Evolutionary conservation across 2,113 vertebrate genomes (phyloP), one percentile per base, ranked within the genome.

Genomic region (Ardeotis arabs): DNA sequence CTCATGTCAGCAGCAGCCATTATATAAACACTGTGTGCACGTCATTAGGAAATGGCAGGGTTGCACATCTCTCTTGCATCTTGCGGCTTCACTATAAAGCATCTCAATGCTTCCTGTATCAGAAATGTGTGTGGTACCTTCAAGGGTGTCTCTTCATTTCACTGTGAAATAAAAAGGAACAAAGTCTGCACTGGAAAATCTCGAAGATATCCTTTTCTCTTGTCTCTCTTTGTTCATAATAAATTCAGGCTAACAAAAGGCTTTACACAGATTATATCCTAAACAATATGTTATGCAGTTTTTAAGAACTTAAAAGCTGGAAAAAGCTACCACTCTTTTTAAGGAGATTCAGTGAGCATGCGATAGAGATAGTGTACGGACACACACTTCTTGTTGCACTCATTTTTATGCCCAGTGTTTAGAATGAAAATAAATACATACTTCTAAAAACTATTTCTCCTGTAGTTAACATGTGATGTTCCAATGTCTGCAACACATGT

Each of bases 161-260:
- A 1, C 29, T 9, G 13, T 58, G 44, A 44, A 84, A 81, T 75
- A 79, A 59, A 90, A 91, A 81, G 25, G 52, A 52, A 75, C 7
- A 2, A 92, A 89, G 52, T 39, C 74, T 79, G 21, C 41, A 25
- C 52, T 68, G 27, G 52, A 75, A 91, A 94, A 85, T 89, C 77
- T 82, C 58, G 60, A 75, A 14, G 66, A 78, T 45, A 67, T 75
- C 27, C 11, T 87, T 75, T 92, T 62, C 58, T 90, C 39, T 63
- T 29, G 12, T 39, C 41, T 55, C 24, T 81, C 64, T 84, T 66
- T 84, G 73, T 87, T 75, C 66, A 68, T 19, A 60, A 33, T 63
- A 91, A 86, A 92, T 25, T 31, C 41, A 86, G 45, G 52, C 47
- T 87, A 94, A 89, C 14, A 84, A 87, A 93, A 91, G 25, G 13